These are phyloP conservation scores for Andrena marginata DNA, from an alignment of 2,888 invertebrate species.

Conservation along the genomic window DNA sequence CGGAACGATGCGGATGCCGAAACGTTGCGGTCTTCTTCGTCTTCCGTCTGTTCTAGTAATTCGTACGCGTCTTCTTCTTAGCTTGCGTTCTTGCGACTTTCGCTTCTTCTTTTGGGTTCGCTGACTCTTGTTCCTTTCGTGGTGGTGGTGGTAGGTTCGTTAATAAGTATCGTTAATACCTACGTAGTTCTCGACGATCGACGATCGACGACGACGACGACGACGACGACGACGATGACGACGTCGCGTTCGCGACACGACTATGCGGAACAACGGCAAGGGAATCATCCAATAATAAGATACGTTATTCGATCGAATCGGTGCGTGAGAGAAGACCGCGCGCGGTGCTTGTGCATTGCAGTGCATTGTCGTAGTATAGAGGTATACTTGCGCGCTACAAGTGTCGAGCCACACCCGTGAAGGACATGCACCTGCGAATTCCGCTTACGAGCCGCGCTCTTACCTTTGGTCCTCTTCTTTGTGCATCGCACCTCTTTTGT, in stretches of 20 bases:
- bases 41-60: no score
- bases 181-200: background rate
- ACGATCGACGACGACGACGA: background rate
- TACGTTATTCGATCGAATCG: conserved; percentile 40
- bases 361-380: conserved; percentile 34
- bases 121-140: no score
- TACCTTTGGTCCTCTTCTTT: conserved; percentile 86
- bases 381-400: conserved; percentile 15
- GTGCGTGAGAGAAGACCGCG: conserved; percentile 65
- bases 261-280: conserved; percentile 60
- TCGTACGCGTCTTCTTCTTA: no score
- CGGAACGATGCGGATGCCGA: no score
- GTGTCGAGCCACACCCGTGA: conserved; percentile 42
- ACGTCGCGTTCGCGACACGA: conserved; percentile 51
- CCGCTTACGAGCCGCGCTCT: conserved; percentile 85
- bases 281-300: conserved; percentile 26
- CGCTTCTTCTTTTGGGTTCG: no score
- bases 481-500: conserved; percentile 87
- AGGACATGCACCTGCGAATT: conserved; percentile 59
- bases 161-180: background rate
- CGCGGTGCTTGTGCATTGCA: conserved; percentile 69
- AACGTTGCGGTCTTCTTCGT: no score
- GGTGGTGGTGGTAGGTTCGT: no score
- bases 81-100: no score
- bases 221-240: background rate